Percentiles rank a stretch among this genome's conserved stretches.
Conservation (phyloP, 2,113 vertebrate species). For the Syngnathus scovelli region DNA sequence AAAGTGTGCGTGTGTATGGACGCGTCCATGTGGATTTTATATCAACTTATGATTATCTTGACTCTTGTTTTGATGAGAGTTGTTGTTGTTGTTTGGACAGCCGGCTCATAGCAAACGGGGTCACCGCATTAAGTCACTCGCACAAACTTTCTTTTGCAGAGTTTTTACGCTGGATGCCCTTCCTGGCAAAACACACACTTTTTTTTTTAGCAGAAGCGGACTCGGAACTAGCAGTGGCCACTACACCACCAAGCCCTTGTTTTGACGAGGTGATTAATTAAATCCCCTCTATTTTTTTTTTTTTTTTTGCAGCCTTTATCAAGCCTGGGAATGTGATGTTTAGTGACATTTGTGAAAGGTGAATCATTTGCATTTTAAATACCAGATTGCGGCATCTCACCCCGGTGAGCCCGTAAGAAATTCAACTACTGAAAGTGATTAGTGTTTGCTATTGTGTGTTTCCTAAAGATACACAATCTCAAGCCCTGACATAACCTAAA, state of each 20-base stretch:
- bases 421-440: constrained; percentile 44
- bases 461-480: too few species aligned
- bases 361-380: constrained; percentile 46
- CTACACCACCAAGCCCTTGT: background rate
- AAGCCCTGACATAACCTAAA: too few species aligned
- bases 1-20: constrained; percentile 30
- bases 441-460: background rate
- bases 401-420: constrained; percentile 26
- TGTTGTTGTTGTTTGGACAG: background rate
- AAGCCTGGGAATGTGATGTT: constrained; percentile 24
- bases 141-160: background rate
- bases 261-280: constrained; percentile 35
- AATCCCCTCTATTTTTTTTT: constrained; percentile 36
- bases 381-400: constrained; percentile 29
- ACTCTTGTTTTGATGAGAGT: constrained; percentile 25
- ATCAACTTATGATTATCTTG: constrained; percentile 47
- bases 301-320: constrained; percentile 37
- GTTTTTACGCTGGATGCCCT: background rate
- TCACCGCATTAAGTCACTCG: too few species aligned
- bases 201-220: background rate
- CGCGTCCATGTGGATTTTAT: constrained; percentile 20
- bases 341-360: constrained; percentile 23
- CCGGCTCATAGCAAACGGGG: background rate
- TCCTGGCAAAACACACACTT: background rate
- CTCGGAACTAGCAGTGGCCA: too few species aligned